Evolutionary conservation across 2,113 vertebrate species (phyloP).

Genomic region (Tenrec ecaudatus): DNA sequence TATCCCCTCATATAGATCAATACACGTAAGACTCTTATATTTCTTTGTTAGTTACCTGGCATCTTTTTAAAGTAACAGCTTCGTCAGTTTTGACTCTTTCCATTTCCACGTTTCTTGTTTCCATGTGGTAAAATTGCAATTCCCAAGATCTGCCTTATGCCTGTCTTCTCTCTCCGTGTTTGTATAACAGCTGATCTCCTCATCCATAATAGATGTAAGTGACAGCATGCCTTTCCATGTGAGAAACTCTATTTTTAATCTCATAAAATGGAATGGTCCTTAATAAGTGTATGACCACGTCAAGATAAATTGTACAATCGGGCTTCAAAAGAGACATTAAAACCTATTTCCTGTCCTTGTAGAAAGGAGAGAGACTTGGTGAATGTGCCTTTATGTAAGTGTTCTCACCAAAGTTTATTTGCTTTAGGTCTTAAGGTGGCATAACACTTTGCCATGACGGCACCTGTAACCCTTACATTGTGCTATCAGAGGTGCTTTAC

Average conservation of each 20-base stretch:
- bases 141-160: background rate
- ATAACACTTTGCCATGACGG: conserved; percentile 42
- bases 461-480: conserved; percentile 35
- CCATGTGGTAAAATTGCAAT: background rate
- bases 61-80: background rate
- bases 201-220: background rate
- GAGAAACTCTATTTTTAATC: conserved; percentile 52
- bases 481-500: conserved; percentile 63
- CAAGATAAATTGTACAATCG: conserved; percentile 12
- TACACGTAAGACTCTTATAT: no score
- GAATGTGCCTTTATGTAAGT: conserved; percentile 55
- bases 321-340: conserved; percentile 54
- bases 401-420: conserved; percentile 77
- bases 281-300: conserved; percentile 15
- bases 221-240: background rate
- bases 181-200: background rate
- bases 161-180: conserved; percentile 9
- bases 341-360: conserved; percentile 50
- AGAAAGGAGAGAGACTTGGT: conserved; percentile 21
- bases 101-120: background rate
- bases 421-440: conserved; percentile 73
- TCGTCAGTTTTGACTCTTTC: background rate
- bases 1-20: no score
- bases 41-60: background rate
- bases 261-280: conserved; percentile 47